A percentile compares a stretch with the other conserved stretches of the same genome.
Evolutionary conservation across 1,140 invertebrate species (phyloP).

Genomic region (Drosophila insularis): DNA sequence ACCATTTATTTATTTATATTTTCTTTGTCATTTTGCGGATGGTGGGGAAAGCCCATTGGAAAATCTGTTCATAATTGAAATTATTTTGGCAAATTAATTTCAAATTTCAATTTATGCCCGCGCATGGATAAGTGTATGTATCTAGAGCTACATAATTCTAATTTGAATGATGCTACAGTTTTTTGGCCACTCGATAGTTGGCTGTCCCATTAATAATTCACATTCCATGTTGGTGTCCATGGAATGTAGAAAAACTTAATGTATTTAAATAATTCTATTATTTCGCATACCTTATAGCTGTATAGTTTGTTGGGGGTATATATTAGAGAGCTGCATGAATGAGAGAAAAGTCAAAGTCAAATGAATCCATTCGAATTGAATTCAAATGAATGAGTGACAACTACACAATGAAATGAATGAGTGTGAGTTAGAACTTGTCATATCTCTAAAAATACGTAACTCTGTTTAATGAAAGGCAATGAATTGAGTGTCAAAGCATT

Average conservation of each 20-base stretch:
- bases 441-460: too few species aligned
- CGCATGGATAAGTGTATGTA: slow-evolving; percentile 24
- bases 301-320: neutral
- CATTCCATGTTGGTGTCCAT: neutral
- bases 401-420: too few species aligned
- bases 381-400: too few species aligned
- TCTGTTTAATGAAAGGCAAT: too few species aligned
- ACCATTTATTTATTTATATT: slow-evolving; percentile 1
- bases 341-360: too few species aligned
- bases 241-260: neutral
- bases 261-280: slow-evolving; percentile 4
- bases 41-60: neutral
- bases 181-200: slow-evolving; percentile 28
- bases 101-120: slow-evolving; percentile 44
- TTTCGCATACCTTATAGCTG: neutral
- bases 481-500: too few species aligned
- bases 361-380: too few species aligned
- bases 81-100: slow-evolving; percentile 64
- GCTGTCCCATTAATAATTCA: slow-evolving; percentile 48
- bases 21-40: neutral
- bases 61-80: slow-evolving; percentile 71
- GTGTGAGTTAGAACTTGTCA: too few species aligned
- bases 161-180: slow-evolving; percentile 50
- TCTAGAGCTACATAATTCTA: slow-evolving; percentile 23
- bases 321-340: too few species aligned